These are phyloP conservation scores for Siniperca scherzeri DNA, from an alignment of 2,797 vertebrate species.

Conservation along the genomic window DNA sequence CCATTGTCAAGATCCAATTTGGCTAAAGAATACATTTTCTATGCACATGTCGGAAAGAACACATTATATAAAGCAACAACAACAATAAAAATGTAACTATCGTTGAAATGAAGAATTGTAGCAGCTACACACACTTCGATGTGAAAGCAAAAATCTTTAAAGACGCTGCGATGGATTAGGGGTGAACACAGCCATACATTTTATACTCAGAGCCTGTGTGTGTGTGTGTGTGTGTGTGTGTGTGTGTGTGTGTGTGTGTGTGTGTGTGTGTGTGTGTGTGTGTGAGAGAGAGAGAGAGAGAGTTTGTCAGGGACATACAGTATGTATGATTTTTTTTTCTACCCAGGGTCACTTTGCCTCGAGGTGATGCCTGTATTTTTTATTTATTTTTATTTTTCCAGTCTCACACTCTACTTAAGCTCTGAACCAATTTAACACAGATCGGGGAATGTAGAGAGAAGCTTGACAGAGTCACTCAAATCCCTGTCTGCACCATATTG, in stretches of 20 bases:
- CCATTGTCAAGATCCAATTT: constrained; percentile 8
- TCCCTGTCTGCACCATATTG: constrained; percentile 69
- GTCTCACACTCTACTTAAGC: constrained; percentile 74
- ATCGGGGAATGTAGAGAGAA: constrained; percentile 60
- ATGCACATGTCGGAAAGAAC: not conserved
- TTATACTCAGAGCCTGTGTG: not conserved
- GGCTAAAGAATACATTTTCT: not conserved
- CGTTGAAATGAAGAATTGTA: not conserved
- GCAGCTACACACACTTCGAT: not conserved
- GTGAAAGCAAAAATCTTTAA: not conserved
- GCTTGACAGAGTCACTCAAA: constrained; percentile 78
- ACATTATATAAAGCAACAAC: not conserved
- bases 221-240: not conserved
- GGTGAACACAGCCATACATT: constrained; percentile 4
- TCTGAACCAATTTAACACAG: constrained; percentile 79
- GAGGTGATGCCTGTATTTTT: constrained; percentile 70
- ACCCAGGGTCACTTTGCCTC: constrained; percentile 77
- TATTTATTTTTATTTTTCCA: constrained; percentile 48
- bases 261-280: not conserved
- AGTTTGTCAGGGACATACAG: constrained; percentile 46
- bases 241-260: not conserved
- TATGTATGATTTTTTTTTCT: constrained; percentile 9
- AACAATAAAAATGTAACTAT: not conserved
- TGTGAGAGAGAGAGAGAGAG: not conserved
- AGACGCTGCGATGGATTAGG: not conserved